These are phyloP conservation scores for Brachyistius frenatus DNA, from an alignment of 2,113 vertebrate genomes.

Conservation along the genomic window DNA sequence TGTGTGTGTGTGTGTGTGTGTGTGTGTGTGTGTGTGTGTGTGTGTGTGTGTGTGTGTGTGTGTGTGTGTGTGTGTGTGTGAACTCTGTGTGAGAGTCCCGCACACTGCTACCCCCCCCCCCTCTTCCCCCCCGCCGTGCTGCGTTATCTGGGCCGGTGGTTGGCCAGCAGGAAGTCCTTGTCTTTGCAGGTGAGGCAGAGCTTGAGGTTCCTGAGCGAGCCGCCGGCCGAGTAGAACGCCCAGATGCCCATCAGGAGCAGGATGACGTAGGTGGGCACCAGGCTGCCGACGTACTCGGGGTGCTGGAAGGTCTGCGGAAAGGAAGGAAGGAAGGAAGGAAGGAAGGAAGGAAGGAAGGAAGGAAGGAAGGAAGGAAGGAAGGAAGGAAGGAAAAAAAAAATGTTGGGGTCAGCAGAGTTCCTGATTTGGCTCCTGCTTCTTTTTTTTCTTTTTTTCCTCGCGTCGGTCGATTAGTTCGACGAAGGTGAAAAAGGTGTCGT, in stretches of 20 bases:
- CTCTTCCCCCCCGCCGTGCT: neutral
- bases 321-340: too few relatives aligned
- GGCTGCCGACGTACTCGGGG: slow-evolving; percentile 81
- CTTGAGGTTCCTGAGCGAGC: slow-evolving; percentile 87
- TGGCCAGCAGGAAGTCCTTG: slow-evolving; percentile 87
- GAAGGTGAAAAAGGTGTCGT: too few relatives aligned
- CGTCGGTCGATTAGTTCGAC: too few relatives aligned
- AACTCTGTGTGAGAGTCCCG: slow-evolving; percentile 54
- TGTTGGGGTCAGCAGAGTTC: too few relatives aligned
- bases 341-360: too few relatives aligned
- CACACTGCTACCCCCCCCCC: slow-evolving; percentile 1
- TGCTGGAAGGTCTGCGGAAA: slow-evolving; percentile 84
- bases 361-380: too few relatives aligned
- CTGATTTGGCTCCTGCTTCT: too few relatives aligned
- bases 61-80: slow-evolving; percentile 26
- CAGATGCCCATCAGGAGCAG: slow-evolving; percentile 82
- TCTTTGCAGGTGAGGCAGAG: slow-evolving; percentile 87
- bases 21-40: slow-evolving; percentile 19
- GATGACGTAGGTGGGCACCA: slow-evolving; percentile 82
- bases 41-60: slow-evolving; percentile 13
- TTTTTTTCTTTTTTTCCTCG: too few relatives aligned
- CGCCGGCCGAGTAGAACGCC: slow-evolving; percentile 86
- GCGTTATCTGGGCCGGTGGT: slow-evolving; percentile 86
- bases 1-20: neutral
- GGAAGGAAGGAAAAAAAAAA: too few relatives aligned